Base-by-base conservation (phyloP, 2,113 vertebrate genomes). In the Hippocampus comes region DNA sequence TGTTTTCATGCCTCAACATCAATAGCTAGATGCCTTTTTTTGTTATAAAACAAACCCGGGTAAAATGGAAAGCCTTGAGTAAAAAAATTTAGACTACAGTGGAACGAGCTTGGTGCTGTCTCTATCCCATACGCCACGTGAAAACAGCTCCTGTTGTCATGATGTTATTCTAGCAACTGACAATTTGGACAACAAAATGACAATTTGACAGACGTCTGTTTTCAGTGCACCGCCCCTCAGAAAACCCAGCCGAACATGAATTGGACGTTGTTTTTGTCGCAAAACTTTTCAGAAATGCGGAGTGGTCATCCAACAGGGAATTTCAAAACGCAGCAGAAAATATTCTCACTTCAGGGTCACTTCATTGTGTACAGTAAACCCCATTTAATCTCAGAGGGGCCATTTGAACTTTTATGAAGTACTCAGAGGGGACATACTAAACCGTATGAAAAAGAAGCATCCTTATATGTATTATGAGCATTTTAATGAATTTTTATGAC, bases 41-140 rank as follows among this genome's bases (percentile, higher is more conserved):
- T 51, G 4, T 51, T 30, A 60, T 1, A 79, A 78, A 75, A 49
- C 53, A 53, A 73, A 38, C 5, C 5, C 43, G 4, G 43, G 12
- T 46, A 46, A 46, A 38, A 38, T 38, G 34, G 25, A 71, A 63
- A 63, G 65, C 30, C 65, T 51, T 27, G 56, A 49, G 23, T 41
- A 46, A 53, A 72, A 68, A n/a, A 68, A 60, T 77, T 15, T 43
- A 75, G 68, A 67, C 63, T 55, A 48, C 68, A 68, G 68, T 60
- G 27, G 27, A 56, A 56, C 8, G 9, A 34, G 59, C 11, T 25
- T 59, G 23, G 7, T 60, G 12, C 6, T 30, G 12, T 18, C 21
- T 71, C 70, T 42, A 75, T 15, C 6, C 12, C 12, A 48, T 9
- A 15, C 43, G 23, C 5, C 23, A 43, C 15, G 6, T 46, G 42